Evolutionary conservation across 1,140 invertebrate genomes (phyloP).

Genomic region (Charaxes varanes): DNA sequence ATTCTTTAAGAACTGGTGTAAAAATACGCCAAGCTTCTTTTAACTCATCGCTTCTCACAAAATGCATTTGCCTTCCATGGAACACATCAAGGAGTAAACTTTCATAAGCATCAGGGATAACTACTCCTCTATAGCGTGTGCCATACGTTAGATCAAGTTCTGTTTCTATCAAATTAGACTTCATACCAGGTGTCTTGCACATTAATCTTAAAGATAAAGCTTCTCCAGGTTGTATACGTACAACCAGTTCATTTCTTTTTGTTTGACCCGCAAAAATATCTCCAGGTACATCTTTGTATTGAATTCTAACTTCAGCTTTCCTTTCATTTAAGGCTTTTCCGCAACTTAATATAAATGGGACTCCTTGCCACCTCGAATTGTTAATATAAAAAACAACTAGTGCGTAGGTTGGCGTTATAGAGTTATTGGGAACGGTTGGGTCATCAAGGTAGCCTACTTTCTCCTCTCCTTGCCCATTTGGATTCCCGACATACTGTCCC

Average conservation of each 20-base stretch:
- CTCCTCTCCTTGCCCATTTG: conserved; percentile 85
- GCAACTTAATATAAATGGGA: conserved; percentile 97
- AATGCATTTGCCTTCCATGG: conserved; percentile 98
- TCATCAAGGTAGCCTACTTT: conserved; percentile 96
- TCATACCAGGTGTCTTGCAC: conserved; percentile 98
- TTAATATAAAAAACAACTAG: conserved; percentile 91
- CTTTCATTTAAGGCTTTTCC: conserved; percentile 99
- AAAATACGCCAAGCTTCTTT: conserved; percentile 99
- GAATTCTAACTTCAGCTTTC: conserved; percentile 98
- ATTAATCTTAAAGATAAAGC: conserved; percentile 99
- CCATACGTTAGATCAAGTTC: conserved; percentile 98
- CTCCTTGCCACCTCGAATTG: conserved; percentile 99
- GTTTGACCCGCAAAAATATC: conserved; percentile 95
- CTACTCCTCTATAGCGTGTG: conserved; percentile 90
- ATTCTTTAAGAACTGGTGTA: conserved; percentile 92
- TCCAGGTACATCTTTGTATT: conserved; percentile 96
- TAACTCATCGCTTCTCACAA: conserved; percentile 97
- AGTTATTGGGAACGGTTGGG: conserved; percentile 91
- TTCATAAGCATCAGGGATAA: conserved; percentile 98
- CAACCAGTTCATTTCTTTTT: conserved; percentile 98
- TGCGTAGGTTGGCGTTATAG: conserved; percentile 96
- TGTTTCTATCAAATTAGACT: conserved; percentile 97
- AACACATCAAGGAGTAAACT: conserved; percentile 98
- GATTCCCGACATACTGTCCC: conserved; percentile 97
- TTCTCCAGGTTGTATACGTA: conserved; percentile 98